Evolutionary conservation across 30 jellyfish, hydroid and myxozoan species (phyloP), one percentile per base, ranked within the genome.

Genomic region (Hydra vulgaris): DNA sequence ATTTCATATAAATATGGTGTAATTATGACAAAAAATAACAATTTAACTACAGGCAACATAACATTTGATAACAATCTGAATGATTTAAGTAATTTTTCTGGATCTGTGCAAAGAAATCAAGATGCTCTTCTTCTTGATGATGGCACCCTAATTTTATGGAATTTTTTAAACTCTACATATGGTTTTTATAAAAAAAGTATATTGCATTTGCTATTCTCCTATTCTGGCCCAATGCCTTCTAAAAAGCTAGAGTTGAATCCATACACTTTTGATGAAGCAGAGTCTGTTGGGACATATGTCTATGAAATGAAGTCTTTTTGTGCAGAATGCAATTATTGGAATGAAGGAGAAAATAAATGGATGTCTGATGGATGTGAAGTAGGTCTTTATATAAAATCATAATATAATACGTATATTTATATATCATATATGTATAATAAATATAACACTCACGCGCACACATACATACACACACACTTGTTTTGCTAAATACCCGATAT

Each of bases 301-400:
- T 81, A 72, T 84, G 76, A 90, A 21, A 78, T 90, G 91, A 83
- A 87, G 53, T 56, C 93, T 67, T 90, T 85, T 26, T 76, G 96
- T 7, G 56, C 86, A 16, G 82, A 79, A 71, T 90, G 97, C 56
- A 86, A 88, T 22, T 90, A 81, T 79, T 86, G 90, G 90, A 70
- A 74, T 79, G 55, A 52, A 25, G 27, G 18, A 0, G 61, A 74
- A 23, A 77, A 86, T 53, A 66, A 27, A 53, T 90, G 97, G 97
- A 21, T 84, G 15, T 82, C 70, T 54, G 89, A 82, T 24, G 97
- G 96, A 15, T 83, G 95, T 78, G 84, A 79, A 87, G 97, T 90
- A n/a, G n/a, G n/a, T n/a, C n/a, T n/a, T n/a, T n/a, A n/a, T n/a
- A n/a, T n/a, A n/a, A n/a, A n/a, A n/a, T n/a, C n/a, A n/a, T n/a